These are phyloP conservation scores for Triplophysa bombifrons DNA, from an alignment of 2,797 vertebrate genomes.

Conservation along the genomic window DNA sequence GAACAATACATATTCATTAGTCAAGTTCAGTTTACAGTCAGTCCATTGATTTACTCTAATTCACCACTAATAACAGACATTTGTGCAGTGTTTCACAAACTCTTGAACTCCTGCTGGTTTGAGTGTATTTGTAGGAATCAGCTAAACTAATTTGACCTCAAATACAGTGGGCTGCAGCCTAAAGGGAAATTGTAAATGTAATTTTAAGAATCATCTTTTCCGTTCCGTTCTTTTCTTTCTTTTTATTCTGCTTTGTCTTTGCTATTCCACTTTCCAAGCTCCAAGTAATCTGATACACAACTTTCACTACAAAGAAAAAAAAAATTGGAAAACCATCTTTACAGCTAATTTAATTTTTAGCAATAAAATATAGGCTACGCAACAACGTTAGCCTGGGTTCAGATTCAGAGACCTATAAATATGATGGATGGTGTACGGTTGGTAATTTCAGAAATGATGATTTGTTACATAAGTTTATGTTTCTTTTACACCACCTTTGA, in stretches of 20 bases:
- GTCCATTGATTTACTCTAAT: conserved; percentile 4
- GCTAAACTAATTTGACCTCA: conserved; percentile 26
- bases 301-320: background rate
- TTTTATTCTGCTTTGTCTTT: background rate
- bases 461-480: background rate
- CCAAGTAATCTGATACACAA: conserved; percentile 9
- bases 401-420: conserved; percentile 2
- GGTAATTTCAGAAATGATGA: background rate
- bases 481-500: background rate
- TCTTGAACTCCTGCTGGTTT: conserved; percentile 7
- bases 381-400: background rate
- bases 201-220: conserved; percentile 22
- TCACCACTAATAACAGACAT: conserved; percentile 8
- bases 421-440: background rate
- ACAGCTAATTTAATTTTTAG: conserved; percentile 6
- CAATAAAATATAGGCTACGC: background rate
- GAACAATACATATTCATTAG: conserved; percentile 19
- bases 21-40: background rate
- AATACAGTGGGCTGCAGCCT: conserved; percentile 9
- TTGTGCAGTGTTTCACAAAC: conserved; percentile 3
- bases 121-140: conserved; percentile 16
- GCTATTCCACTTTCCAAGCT: background rate
- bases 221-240: background rate
- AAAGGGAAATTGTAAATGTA: conserved; percentile 22
- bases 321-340: conserved; percentile 15